These are phyloP conservation scores for Eulemur albifrons DNA, from an alignment of 2,797 vertebrate genomes.

Conservation along the genomic window DNA sequence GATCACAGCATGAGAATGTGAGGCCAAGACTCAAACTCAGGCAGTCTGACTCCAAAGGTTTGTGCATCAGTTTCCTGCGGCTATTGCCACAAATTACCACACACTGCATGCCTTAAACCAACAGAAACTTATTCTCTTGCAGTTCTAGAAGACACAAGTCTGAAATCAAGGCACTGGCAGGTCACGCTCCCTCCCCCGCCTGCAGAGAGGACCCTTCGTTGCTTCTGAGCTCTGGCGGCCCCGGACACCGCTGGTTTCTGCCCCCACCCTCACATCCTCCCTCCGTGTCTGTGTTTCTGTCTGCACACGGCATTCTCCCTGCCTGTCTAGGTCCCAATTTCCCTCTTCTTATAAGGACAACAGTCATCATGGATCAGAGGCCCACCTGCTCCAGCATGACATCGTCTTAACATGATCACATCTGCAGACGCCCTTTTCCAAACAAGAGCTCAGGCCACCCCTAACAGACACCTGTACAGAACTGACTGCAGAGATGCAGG, in stretches of 20 bases:
- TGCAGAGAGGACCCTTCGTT: neutral
- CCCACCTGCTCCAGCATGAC: neutral
- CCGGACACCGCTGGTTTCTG: neutral
- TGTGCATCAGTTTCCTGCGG: neutral
- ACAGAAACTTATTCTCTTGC: neutral
- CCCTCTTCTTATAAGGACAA: neutral
- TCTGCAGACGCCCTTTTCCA: neutral
- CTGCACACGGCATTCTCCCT: neutral
- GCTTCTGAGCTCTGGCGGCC: neutral
- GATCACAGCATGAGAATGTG: neutral
- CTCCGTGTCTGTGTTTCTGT: neutral
- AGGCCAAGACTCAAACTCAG: neutral
- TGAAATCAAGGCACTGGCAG: neutral
- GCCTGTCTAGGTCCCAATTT: neutral
- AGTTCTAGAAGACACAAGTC: neutral
- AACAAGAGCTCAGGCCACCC: neutral
- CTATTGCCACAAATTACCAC: neutral
- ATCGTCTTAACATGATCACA: neutral
- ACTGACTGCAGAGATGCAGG: neutral
- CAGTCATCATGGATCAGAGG: neutral
- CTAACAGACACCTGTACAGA: neutral
- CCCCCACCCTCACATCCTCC: neutral
- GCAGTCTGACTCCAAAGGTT: neutral
- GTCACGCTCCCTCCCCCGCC: neutral
- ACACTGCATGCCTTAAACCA: neutral